phyloP scores from a whole-genome alignment of 2,797 vertebrate genomes.

The Sebastes hubbsi region DNA sequence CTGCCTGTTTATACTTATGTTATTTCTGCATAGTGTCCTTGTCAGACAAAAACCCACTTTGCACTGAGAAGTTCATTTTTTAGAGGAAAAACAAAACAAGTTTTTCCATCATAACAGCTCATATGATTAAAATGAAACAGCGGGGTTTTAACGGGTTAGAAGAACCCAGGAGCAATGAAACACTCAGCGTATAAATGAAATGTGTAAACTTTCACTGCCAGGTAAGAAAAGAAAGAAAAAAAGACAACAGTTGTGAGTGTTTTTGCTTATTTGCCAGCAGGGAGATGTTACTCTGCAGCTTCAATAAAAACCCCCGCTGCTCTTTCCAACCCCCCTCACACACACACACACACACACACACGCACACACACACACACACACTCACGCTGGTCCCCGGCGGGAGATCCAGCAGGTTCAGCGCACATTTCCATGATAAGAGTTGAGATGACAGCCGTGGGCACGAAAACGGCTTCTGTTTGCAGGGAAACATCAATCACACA shows the following conservation, averaged over 20 bases:
- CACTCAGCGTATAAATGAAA: background rate
- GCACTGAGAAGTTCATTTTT: background rate
- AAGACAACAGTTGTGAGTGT: constrained; percentile 4
- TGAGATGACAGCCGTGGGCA: constrained; percentile 52
- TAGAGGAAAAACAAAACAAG: background rate
- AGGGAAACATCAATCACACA: constrained; percentile 56
- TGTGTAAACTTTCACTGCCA: background rate
- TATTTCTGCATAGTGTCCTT: background rate
- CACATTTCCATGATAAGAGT: constrained; percentile 62
- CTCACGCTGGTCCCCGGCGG: background rate
- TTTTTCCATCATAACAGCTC: background rate
- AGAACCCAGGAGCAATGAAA: background rate
- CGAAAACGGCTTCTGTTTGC: constrained; percentile 54
- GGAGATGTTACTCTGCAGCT: constrained; percentile 31
- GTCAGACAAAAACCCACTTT: background rate
- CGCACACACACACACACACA: background rate
- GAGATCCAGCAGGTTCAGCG: constrained; percentile 25
- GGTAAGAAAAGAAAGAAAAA: background rate
- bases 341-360: constrained; percentile 14
- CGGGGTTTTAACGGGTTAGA: background rate
- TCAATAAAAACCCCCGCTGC: constrained; percentile 7
- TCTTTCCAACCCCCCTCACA: background rate
- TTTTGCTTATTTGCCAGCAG: constrained; percentile 40
- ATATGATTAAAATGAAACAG: constrained; percentile 5
- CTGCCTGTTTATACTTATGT: background rate